These are phyloP conservation scores for Cosmopolites sordidus DNA, from an alignment of 2,888 invertebrate species.

Conservation along the genomic window DNA sequence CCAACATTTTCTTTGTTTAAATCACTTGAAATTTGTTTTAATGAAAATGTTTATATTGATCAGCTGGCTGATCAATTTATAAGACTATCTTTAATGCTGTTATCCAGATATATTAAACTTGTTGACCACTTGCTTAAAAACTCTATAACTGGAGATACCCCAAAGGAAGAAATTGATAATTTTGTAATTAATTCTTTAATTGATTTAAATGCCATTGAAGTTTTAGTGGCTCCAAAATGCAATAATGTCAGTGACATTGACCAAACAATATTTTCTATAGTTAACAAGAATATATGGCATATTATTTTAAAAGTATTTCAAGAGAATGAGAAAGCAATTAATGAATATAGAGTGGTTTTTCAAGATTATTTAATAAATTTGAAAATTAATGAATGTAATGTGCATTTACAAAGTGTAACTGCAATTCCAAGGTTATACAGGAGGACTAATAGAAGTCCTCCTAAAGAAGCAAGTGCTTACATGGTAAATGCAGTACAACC, in stretches of 20 bases:
- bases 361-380: slow-evolving; percentile 35
- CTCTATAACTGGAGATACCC: slow-evolving; percentile 1
- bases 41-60: slow-evolving; percentile 71
- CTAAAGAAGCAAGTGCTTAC: slow-evolving; percentile 76
- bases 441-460: slow-evolving; percentile 84
- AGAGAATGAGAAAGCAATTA: slow-evolving; percentile 29
- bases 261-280: slow-evolving; percentile 36
- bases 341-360: slow-evolving; percentile 30
- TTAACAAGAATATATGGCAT: slow-evolving; percentile 34
- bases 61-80: slow-evolving; percentile 81
- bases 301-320: slow-evolving; percentile 35
- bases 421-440: slow-evolving; percentile 91
- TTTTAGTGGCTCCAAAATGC: slow-evolving; percentile 28
- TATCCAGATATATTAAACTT: slow-evolving; percentile 78
- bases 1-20: slow-evolving; percentile 50
- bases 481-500: slow-evolving; percentile 48
- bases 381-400: slow-evolving; percentile 49
- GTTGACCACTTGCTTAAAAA: slow-evolving; percentile 41
- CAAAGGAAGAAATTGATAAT: slow-evolving; percentile 30
- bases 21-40: slow-evolving; percentile 60
- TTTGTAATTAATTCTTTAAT: slow-evolving; percentile 38
- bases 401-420: slow-evolving; percentile 74
- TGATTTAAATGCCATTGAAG: slow-evolving; percentile 36
- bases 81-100: slow-evolving; percentile 80
- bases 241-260: slow-evolving; percentile 26